Conservation (phyloP, 2,113 vertebrate genomes). For the Odontesthes bonariensis region DNA sequence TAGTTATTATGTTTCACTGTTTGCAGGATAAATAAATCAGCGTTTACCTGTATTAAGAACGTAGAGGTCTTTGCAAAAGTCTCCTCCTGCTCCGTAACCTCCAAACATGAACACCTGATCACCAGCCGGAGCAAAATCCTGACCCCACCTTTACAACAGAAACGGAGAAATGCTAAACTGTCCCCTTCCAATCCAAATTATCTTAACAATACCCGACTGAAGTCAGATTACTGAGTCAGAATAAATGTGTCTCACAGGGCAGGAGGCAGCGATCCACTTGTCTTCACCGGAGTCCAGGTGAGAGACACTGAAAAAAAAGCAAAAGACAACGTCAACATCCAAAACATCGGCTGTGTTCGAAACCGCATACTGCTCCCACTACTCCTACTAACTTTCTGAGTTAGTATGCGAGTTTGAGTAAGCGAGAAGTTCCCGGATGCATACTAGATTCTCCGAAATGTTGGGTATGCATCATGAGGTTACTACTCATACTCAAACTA, state of each 20-base stretch:
- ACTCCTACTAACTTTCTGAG: too few species aligned
- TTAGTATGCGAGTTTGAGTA: too few species aligned
- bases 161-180: background rate
- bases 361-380: too few species aligned
- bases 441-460: too few species aligned
- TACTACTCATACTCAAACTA: too few species aligned
- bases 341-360: too few species aligned
- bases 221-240: too few species aligned
- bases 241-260: slow-evolving; percentile 70
- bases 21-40: background rate
- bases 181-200: too few species aligned
- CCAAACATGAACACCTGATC: slow-evolving; percentile 81
- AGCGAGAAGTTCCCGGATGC: too few species aligned
- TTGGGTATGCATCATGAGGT: too few species aligned
- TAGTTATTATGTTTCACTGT: too few species aligned
- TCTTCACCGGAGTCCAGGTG: slow-evolving; percentile 82
- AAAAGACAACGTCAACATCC: slow-evolving; percentile 4
- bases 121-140: slow-evolving; percentile 69
- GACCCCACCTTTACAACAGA: slow-evolving; percentile 68
- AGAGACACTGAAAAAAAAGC: slow-evolving; percentile 80
- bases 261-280: slow-evolving; percentile 66
- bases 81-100: slow-evolving; percentile 64
- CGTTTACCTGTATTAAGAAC: slow-evolving; percentile 78
- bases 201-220: too few species aligned
- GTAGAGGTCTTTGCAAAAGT: slow-evolving; percentile 73